Evolutionary conservation across 2,113 vertebrate genomes (phyloP), one percentile per base, ranked within the genome.

Genomic region (Oryzias javanicus): DNA sequence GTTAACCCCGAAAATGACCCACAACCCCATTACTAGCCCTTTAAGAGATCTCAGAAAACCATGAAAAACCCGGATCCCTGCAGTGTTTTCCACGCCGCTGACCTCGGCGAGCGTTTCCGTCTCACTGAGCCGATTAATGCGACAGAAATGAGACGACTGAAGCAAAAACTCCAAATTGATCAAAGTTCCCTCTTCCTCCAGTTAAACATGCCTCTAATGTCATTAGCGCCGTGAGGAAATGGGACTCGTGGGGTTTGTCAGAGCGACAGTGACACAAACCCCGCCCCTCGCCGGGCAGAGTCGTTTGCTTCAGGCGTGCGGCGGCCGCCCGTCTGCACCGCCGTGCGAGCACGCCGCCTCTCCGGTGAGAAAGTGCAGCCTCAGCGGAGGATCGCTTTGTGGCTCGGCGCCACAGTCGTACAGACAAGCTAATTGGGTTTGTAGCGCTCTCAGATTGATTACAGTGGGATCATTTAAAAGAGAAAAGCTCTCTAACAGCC

Each of bases 351-450:
- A 1, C 42, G 1, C 45, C 46, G 1, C 1, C 55, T 35, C 72
- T 14, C 57, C 60, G 61, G 67, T 53, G 76, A 60, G 64, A 67
- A 64, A 64, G 64, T 54, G 67, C 41, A 63, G 40, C 61, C 40
- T 20, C 46, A 49, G 18, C 55, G 20, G 22, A 18, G 41, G 51
- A 58, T 59, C 6, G 58, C 70, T 64, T 55, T 74, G 59, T 66
- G 49, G 44, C 60, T 72, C 68, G 50, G 60, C 47, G 56, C 42
- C 72, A 18, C 76, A 52, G 49, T 70, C 62, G 55, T 18, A 35
- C 35, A 35, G 35, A 35, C 35, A 3, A 35, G 35, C 35, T 35
- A 35, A 35, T 35, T 35, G 35, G 10, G 8, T 35, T 35, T 35
- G 35, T 35, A 35, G 8, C 35, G 3, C 35, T 12, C 35, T 35